A percentile compares a stretch with the other conserved stretches of the same genome.
phyloP scores from a whole-genome alignment of 37 sponge, comb jelly and placozoan species.

The Beroe ovata region DNA sequence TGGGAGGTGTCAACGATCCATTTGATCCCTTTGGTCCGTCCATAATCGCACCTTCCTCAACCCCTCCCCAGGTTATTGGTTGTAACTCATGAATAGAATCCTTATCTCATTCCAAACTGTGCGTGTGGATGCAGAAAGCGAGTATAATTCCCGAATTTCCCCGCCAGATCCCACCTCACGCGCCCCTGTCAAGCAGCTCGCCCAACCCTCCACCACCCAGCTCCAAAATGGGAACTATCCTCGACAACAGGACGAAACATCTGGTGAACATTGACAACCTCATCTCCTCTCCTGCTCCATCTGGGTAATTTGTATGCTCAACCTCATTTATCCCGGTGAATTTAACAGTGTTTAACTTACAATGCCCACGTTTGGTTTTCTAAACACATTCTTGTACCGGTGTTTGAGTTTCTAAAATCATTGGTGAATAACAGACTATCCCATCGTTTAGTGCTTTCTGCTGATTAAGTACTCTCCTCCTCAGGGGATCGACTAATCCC shows the following conservation, averaged over 20 bases:
- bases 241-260: slow-evolving; percentile 39
- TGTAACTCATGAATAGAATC: no score
- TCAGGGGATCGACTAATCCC: slow-evolving; percentile 32
- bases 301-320: neutral
- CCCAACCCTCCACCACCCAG: neutral
- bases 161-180: slow-evolving; percentile 42
- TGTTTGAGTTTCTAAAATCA: neutral
- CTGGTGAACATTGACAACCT: slow-evolving; percentile 61
- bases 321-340: no score
- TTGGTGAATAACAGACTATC: neutral
- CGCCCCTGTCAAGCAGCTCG: neutral
- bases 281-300: slow-evolving; percentile 28
- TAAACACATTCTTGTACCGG: neutral
- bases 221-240: slow-evolving; percentile 57
- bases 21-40: neutral
- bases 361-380: neutral
- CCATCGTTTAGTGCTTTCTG: no score
- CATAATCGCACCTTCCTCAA: neutral
- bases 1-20: neutral
- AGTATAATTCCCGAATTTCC: no score
- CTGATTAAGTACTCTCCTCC: no score
- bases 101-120: no score
- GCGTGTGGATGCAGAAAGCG: no score
- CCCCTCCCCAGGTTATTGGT: neutral
- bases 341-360: no score